Base-by-base conservation (phyloP, 2,888 invertebrate genomes). In the Drosophila kokeensis region DNA sequence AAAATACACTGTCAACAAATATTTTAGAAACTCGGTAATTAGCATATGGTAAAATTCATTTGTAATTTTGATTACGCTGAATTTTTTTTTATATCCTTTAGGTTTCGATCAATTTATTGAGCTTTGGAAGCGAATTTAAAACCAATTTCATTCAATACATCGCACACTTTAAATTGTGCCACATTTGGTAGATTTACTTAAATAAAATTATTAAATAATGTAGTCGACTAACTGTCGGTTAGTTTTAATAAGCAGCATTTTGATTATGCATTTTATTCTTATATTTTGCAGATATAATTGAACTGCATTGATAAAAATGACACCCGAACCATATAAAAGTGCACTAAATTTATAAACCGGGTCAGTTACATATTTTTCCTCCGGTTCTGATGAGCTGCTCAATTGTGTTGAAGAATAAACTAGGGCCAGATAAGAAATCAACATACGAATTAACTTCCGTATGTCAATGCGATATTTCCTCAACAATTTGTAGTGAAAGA, bases 381-480 rank as follows among this genome's bases (percentile, higher is more conserved):
- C 1, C 38, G 11, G 38, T 13, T 24, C 18, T 38, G 6, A 27
- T 13, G 10, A 27, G 38, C 27, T 34, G 38, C 10, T 62, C n/a
- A 63, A 48, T 48, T 34, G 54, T 10, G 21, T 18, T 15, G 6
- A 40, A 30, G 24, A 61, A 58, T 6, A 54, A 62, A 24, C 34
- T 21, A 18, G 36, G 38, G n/a, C 27, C n/a, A 27, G 65, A 64
- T 36, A 50, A 24, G 42, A 59, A 53, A 55, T 40, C n/a, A 27
- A 45, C 32, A 49, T 50, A 48, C 38, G 69, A 55, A 66, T 68
- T 50, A 52, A 57, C 34, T 54, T 55, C 45, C 40, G 54, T 10
- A 53, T 42, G 32, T 63, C 52, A 49, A 71, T 61, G 79, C 65
- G 55, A 71, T 72, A 69, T 73, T 67, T 58, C 40, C 32, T 49